Conservation (phyloP, 2,888 invertebrate genomes). For the Omphaloscelis lunosa region DNA sequence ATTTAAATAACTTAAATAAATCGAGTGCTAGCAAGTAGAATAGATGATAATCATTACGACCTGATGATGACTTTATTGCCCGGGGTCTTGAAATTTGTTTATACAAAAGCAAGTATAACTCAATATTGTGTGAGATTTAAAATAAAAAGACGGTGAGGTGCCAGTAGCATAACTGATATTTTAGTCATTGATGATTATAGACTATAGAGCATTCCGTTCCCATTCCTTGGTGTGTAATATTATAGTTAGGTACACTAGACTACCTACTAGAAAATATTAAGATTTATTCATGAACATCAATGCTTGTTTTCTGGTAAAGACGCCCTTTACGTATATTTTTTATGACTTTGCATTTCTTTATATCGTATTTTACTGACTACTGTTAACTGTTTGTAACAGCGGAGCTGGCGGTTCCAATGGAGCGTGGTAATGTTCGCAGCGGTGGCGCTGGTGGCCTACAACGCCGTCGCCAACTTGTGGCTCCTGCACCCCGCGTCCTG, state of each 20-base stretch:
- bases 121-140: conserved; percentile 2
- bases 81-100: neutral
- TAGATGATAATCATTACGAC: neutral
- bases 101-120: neutral
- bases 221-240: neutral
- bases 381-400: conserved; percentile 72
- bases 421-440: conserved; percentile 92
- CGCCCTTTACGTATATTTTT: conserved; percentile 18
- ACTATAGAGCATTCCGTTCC: neutral
- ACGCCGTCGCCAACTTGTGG: conserved; percentile 86
- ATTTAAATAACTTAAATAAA: neutral
- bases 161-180: neutral
- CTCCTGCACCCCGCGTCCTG: conserved; percentile 81
- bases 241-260: neutral
- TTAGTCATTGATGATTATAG: neutral
- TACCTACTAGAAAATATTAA: neutral
- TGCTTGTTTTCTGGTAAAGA: conserved; percentile 6
- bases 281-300: neutral
- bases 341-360: neutral
- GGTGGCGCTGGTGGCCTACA: conserved; percentile 91
- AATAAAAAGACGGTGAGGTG: conserved; percentile 9
- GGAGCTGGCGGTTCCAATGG: conserved; percentile 92
- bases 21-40: neutral
- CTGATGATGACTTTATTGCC: neutral
- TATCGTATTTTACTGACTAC: conserved; percentile 11